Conservation (phyloP, 2,888 invertebrate genomes). For the Rhingia campestris region DNA sequence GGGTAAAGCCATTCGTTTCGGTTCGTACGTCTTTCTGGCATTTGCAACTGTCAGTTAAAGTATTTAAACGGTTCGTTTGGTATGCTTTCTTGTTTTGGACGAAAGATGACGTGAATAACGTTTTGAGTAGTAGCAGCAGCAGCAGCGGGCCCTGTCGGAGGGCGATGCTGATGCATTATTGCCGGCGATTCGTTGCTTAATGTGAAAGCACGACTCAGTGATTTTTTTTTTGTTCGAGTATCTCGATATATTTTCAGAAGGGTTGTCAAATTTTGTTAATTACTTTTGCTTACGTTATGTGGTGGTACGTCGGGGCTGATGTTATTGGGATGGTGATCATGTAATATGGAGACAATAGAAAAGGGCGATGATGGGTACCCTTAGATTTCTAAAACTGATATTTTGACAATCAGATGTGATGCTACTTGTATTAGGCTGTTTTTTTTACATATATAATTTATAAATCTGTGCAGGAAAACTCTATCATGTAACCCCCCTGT, state of each 20-base stretch:
- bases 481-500: too few relatives aligned
- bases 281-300: not conserved
- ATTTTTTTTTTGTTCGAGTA: constrained; percentile 1
- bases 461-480: too few relatives aligned
- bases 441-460: too few relatives aligned
- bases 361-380: too few relatives aligned
- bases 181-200: constrained; percentile 33
- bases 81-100: constrained; percentile 42
- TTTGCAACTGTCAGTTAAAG: constrained; percentile 64
- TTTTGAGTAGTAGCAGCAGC: not conserved
- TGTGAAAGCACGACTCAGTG: constrained; percentile 24
- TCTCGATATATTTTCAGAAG: not conserved
- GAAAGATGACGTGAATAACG: constrained; percentile 32
- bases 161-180: constrained; percentile 9
- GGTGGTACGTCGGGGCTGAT: too few relatives aligned
- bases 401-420: too few relatives aligned
- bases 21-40: constrained; percentile 60
- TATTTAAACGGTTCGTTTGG: constrained; percentile 55
- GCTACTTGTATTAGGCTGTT: too few relatives aligned
- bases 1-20: constrained; percentile 47
- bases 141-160: not conserved
- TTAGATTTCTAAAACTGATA: too few relatives aligned
- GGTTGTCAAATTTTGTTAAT: constrained; percentile 39
- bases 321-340: too few relatives aligned
- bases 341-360: too few relatives aligned